Evolutionary conservation across 2,797 vertebrate species (phyloP), one percentile per base, ranked within the genome.

Genomic region (Paedocypris micromegethes): DNA sequence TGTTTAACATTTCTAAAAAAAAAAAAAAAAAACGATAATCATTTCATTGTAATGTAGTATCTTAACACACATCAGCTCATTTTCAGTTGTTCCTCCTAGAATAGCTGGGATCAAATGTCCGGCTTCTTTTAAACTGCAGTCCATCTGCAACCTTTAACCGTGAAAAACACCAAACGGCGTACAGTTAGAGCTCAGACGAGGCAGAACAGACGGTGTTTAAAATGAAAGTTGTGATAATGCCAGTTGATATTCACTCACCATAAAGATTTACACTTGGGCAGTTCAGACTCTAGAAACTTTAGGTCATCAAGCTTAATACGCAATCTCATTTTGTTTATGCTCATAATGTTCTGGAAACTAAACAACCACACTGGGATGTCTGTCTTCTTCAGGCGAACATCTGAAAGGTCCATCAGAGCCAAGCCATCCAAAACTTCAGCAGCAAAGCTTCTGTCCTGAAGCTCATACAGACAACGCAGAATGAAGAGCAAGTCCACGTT

Each of bases 381-480:
- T 51, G 50, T 44, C 5, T 0, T 42, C 4, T 44, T 50, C 46
- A 77, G 23, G 6, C 2, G 4, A 3, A 6, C 23, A 3, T 64
- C 0, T 2, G 54, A 52, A 2, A 73, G 54, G 7, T 5, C 2
- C 4, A 58, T 43, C 6, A 49, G 4, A 48, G 2, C 8, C 61
- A 69, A 68, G 37, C 2, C 7, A 2, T 65, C 5, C 64, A 77
- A 50, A 3, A 55, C 37, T 3, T 58, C 38, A 4, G 4, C 6
- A 41, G 48, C 9, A 6, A 54, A 38, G 45, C 45, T 54, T 3
- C 9, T n/a, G 1, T 74, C 42, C 7, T 56, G 44, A 1, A 71
- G 46, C 6, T 71, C 58, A 46, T 62, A 54, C 55, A 76, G 55
- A 60, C 66, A 76, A 6, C 63, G 70, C 23, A 76, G 57, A 44